These are phyloP conservation scores for Furcifer pardalis DNA, from an alignment of 2,797 vertebrate species.

Conservation along the genomic window DNA sequence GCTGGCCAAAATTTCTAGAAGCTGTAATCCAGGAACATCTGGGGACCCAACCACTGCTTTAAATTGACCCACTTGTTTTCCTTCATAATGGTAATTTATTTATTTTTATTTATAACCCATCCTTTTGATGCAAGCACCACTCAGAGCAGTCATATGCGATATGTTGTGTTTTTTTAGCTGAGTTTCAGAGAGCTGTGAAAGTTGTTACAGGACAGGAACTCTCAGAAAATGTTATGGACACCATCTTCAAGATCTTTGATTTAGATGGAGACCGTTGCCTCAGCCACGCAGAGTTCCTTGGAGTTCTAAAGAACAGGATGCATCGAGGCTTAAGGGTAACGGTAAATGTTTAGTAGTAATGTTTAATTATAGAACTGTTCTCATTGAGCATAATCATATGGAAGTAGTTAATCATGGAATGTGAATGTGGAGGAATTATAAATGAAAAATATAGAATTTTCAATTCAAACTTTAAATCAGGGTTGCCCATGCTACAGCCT, in stretches of 20 bases:
- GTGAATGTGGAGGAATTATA: not conserved
- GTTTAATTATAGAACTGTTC: not conserved
- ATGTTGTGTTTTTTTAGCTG: slow-evolving; percentile 75
- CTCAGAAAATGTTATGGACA: slow-evolving; percentile 92
- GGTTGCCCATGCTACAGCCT: too few relatives aligned
- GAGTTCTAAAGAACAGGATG: slow-evolving; percentile 90
- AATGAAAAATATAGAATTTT: not conserved
- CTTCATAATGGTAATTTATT: slow-evolving; percentile 44
- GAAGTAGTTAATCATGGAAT: not conserved
- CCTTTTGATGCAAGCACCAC: too few relatives aligned
- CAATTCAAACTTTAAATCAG: not conserved
- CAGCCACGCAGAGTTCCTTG: slow-evolving; percentile 92
- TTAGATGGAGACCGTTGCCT: slow-evolving; percentile 94
- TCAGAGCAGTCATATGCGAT: too few relatives aligned
- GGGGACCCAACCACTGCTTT: not conserved
- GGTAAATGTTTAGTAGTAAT: slow-evolving; percentile 1
- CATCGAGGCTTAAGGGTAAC: slow-evolving; percentile 92
- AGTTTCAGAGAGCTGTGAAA: slow-evolving; percentile 94
- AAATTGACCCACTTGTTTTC: slow-evolving; percentile 22
- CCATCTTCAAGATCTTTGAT: slow-evolving; percentile 96
- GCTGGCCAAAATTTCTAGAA: too few relatives aligned
- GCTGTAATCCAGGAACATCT: too few relatives aligned
- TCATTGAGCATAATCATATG: slow-evolving; percentile 1
- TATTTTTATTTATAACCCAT: too few relatives aligned
- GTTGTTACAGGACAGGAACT: slow-evolving; percentile 94